Percentiles rank a stretch among this genome's conserved stretches.
Evolutionary conservation across 1,140 invertebrate species (phyloP).

Genomic region (Lepidostoma basale): DNA sequence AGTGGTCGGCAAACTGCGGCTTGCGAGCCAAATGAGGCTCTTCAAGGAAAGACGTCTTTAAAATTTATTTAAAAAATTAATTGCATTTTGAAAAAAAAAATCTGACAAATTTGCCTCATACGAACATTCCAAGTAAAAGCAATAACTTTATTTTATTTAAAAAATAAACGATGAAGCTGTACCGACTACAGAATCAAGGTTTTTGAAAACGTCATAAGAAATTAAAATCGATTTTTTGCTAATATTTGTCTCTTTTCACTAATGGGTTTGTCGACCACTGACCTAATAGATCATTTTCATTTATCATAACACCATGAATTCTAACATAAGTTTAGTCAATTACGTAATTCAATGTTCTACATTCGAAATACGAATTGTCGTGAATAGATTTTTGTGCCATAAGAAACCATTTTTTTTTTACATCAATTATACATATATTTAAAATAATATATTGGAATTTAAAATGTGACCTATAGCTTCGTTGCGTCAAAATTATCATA

Average conservation of each 20-base stretch:
- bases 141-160: background rate
- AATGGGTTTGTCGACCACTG: no score
- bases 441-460: background rate
- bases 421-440: background rate
- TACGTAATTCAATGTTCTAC: slow-evolving; percentile 2
- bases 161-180: background rate
- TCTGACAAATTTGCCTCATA: no score
- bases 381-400: slow-evolving; percentile 41
- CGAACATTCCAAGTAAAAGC: no score
- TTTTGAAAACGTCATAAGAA: no score
- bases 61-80: no score
- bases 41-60: no score
- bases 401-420: background rate
- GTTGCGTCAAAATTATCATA: background rate
- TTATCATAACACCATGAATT: background rate
- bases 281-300: background rate
- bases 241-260: no score
- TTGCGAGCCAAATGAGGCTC: no score
- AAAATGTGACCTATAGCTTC: no score
- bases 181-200: background rate
- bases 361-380: slow-evolving; percentile 19
- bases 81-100: no score
- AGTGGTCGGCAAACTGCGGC: no score
- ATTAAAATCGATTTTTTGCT: no score
- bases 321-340: slow-evolving; percentile 9